Evolutionary conservation across 2,113 vertebrate genomes (phyloP), one percentile per base, ranked within the genome.

Genomic region (Nerophis ophidion): DNA sequence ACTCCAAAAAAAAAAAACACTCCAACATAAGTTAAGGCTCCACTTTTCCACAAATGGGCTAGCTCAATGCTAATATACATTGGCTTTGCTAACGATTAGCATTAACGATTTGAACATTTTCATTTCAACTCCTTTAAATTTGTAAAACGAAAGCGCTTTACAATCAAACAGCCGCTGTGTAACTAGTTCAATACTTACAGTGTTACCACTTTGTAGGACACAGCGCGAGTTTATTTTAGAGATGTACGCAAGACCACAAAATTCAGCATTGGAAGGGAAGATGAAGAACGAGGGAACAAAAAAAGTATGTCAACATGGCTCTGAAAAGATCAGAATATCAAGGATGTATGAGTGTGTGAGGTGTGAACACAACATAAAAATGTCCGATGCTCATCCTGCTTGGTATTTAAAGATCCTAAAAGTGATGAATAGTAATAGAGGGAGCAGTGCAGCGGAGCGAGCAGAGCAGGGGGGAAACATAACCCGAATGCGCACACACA

Each of bases 351-450:
- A 55, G 14, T 1, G n/a, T n/a, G n/a, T 8, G 52, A n/a, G 33
- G 36, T 5, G 34, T 54, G 52, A 12, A n/a, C 35, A 15, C 34
- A 12, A 6, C 4, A 13, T 51, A 42, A 56, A 42, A 56, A 56
- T 42, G 54, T 16, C 10, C 42, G 36, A 56, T 42, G 35, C 26
- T 54, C 56, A 56, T 44, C 35, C 58, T 48, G 45, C 49, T 42
- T 55, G 12, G 66, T 72, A 72, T 82, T 79, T 74, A 75, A 64
- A 68, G 72, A 70, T 70, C 67, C 68, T 74, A 65, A 65, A 47
- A 57, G 38, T 63, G 79, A 78, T 84, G 70, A 85, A 85, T 76
- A 75, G 78, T 71, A 79, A 74, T 83, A 63, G 68, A 74, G 64
- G 70, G 58, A 81, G 81, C 72, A 70, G 74, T 74, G 79, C 80